Conservation (phyloP, 2,888 invertebrate species). For the Phaedon cochleariae region DNA sequence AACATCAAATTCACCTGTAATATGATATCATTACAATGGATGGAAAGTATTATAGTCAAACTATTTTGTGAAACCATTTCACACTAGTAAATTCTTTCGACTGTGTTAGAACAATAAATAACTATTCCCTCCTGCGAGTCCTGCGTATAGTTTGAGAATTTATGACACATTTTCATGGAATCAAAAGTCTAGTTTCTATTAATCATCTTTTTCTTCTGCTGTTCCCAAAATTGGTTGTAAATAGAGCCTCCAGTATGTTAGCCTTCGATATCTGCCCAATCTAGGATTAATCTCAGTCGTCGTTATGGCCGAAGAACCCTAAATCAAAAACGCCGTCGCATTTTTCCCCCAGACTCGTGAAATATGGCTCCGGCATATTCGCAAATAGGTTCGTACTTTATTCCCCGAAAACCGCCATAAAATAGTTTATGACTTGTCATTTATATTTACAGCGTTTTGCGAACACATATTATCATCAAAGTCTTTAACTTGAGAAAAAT, state of each 20-base stretch:
- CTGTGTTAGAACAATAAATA: too few relatives aligned
- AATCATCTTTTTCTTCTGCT: too few relatives aligned
- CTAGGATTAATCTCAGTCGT: constrained; percentile 53
- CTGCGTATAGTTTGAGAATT: too few relatives aligned
- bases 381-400: constrained; percentile 53
- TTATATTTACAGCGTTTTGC: constrained; percentile 39
- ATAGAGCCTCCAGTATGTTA: constrained; percentile 3
- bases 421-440: constrained; percentile 38
- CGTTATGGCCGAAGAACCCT: constrained; percentile 43
- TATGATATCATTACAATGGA: too few relatives aligned
- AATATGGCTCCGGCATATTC: constrained; percentile 52
- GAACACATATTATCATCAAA: constrained; percentile 20
- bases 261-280: constrained; percentile 46
- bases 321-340: constrained; percentile 53
- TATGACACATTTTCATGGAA: too few relatives aligned
- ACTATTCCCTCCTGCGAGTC: too few relatives aligned
- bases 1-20: too few relatives aligned
- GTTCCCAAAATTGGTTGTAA: too few relatives aligned
- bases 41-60: too few relatives aligned
- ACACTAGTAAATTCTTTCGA: too few relatives aligned
- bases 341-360: constrained; percentile 50
- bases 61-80: too few relatives aligned
- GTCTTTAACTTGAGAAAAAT: not conserved
- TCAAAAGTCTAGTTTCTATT: too few relatives aligned
- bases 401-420: constrained; percentile 40